Evolutionary conservation across 2,113 vertebrate genomes (phyloP).

Genomic region (Platichthys flesus): DNA sequence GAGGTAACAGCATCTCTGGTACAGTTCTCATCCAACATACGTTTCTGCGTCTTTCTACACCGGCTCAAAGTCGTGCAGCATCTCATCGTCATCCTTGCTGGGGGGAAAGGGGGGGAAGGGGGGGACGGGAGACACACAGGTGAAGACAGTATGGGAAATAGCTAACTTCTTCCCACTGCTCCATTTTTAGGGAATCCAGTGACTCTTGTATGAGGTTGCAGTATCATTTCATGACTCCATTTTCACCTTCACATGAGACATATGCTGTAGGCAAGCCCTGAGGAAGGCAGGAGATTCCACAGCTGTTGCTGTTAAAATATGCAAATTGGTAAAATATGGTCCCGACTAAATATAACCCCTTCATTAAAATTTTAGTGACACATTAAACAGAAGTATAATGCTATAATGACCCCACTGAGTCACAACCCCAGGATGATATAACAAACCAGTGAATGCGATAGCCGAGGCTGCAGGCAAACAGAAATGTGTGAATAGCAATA

Average conservation of each 20-base stretch:
- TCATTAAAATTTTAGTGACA: conserved; percentile 62
- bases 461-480: conserved; percentile 5
- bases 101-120: no score
- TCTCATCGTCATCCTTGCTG: neutral
- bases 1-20: conserved; percentile 7
- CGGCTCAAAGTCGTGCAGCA: no score
- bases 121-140: no score
- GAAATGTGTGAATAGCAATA: conserved; percentile 16
- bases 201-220: conserved; percentile 1
- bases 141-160: neutral
- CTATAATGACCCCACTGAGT: conserved; percentile 51
- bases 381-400: conserved; percentile 58
- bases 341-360: conserved; percentile 61
- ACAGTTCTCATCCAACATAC: neutral
- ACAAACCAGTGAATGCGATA: neutral
- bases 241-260: conserved; percentile 54
- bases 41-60: no score
- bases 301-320: conserved; percentile 69
- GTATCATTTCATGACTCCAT: conserved; percentile 34
- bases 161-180: neutral
- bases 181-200: neutral
- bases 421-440: conserved; percentile 35
- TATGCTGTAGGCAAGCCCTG: conserved; percentile 54
- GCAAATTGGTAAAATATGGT: conserved; percentile 67
- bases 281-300: conserved; percentile 61